phyloP scores from a whole-genome alignment of 2,888 invertebrate genomes.

The Dasysyrphus tricinctus region DNA sequence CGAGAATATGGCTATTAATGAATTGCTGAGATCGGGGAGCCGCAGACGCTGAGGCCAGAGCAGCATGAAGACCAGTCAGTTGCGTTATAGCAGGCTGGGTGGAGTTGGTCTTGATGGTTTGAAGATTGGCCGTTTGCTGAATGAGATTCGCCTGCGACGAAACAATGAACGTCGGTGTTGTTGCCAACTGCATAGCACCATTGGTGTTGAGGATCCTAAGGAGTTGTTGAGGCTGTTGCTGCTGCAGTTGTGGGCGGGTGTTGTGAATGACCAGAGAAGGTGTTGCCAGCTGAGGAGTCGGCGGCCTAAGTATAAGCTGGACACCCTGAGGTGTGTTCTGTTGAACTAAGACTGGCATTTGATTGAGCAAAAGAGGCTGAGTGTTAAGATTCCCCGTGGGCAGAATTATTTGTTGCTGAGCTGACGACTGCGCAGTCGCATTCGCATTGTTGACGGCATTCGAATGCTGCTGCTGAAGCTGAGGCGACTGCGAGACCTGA shows the following conservation, averaged over 20 bases:
- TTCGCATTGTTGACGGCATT: constrained; percentile 59
- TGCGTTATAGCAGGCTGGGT: constrained; percentile 80
- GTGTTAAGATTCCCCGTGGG: constrained; percentile 80
- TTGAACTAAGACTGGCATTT: constrained; percentile 86
- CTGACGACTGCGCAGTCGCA: constrained; percentile 60
- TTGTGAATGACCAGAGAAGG: constrained; percentile 84
- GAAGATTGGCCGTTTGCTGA: constrained; percentile 82
- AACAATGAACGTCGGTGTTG: constrained; percentile 84
- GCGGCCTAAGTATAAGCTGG: constrained; percentile 88
- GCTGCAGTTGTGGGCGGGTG: constrained; percentile 81
- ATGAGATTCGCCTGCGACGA: constrained; percentile 84
- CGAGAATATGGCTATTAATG: constrained; percentile 82
- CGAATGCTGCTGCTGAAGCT: constrained; percentile 79
- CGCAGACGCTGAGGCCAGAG: constrained; percentile 78
- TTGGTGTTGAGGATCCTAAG: constrained; percentile 87
- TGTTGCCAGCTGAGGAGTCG: constrained; percentile 84
- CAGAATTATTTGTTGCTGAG: constrained; percentile 81
- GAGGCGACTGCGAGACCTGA: constrained; percentile 82
- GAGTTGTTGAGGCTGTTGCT: constrained; percentile 84
- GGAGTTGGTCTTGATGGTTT: constrained; percentile 82
- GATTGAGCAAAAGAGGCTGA: constrained; percentile 82
- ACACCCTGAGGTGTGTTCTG: constrained; percentile 88
- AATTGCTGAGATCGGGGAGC: constrained; percentile 83
- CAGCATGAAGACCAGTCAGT: constrained; percentile 82
- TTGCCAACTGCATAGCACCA: constrained; percentile 85